Percentiles rank a stretch among this genome's conserved stretches.
Evolutionary conservation across 2,888 invertebrate genomes (phyloP).

Genomic region (Heterodera filipjevi): DNA sequence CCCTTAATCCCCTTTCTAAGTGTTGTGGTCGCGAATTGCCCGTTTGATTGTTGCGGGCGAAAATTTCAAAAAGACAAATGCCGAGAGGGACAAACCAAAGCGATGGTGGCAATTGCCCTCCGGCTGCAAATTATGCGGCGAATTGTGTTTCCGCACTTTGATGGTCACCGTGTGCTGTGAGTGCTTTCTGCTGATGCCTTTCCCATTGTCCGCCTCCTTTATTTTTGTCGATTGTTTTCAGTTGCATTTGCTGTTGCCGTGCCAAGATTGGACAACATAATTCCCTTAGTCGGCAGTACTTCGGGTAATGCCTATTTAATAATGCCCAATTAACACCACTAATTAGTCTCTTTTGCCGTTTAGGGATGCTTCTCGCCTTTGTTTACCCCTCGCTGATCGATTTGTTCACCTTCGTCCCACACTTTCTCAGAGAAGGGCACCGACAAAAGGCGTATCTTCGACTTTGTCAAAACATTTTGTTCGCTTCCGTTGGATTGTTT

Average conservation of each 20-base stretch:
- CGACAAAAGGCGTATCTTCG: constrained; percentile 18
- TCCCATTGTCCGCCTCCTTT: neutral
- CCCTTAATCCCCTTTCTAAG: constrained; percentile 62
- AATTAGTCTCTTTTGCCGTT: neutral
- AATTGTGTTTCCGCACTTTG: constrained; percentile 1
- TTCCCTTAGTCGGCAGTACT: constrained; percentile 55
- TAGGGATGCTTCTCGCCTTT: constrained; percentile 62
- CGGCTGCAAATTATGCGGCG: neutral
- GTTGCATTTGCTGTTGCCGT: constrained; percentile 52
- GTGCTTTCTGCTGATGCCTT: neutral
- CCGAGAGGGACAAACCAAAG: neutral
- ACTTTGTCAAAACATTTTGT: constrained; percentile 37
- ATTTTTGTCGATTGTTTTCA: neutral
- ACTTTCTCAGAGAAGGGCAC: constrained; percentile 19
- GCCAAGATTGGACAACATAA: constrained; percentile 58
- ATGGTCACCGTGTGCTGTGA: constrained; percentile 27
- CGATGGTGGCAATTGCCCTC: neutral
- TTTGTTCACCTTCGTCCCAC: constrained; percentile 52
- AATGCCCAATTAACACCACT: no score
- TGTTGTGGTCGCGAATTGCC: constrained; percentile 79
- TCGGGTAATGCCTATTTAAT: no score
- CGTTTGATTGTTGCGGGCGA: constrained; percentile 66
- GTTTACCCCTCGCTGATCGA: constrained; percentile 59
- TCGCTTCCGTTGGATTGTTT: constrained; percentile 46
- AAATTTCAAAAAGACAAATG: neutral